These are phyloP conservation scores for Anadara kagoshimensis DNA, from an alignment of 1,140 invertebrate genomes.

Conservation along the genomic window DNA sequence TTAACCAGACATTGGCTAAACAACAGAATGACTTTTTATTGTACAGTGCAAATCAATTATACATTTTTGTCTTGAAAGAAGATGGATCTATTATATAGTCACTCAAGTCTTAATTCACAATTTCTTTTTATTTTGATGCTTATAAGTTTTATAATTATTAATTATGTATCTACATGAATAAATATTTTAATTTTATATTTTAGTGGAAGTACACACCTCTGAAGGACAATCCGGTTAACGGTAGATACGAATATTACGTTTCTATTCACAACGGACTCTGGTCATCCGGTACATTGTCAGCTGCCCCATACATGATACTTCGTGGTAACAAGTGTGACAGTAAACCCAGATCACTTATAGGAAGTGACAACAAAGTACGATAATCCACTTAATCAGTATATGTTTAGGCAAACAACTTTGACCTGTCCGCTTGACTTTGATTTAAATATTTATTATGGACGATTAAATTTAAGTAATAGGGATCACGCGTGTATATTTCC, in stretches of 20 bases:
- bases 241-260: not conserved
- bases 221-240: constrained; percentile 3
- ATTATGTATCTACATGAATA: too few relatives aligned
- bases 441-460: too few relatives aligned
- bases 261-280: constrained; percentile 10
- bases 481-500: too few relatives aligned
- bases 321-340: too few relatives aligned
- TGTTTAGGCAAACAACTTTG: too few relatives aligned
- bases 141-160: not conserved
- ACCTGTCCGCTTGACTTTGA: too few relatives aligned
- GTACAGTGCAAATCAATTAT: not conserved
- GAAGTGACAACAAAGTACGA: too few relatives aligned
- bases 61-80: not conserved
- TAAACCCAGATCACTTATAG: too few relatives aligned
- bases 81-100: not conserved
- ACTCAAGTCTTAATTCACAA: not conserved
- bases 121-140: not conserved
- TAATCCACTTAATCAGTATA: too few relatives aligned
- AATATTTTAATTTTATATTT: not conserved
- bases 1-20: not conserved
- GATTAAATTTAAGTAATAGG: too few relatives aligned
- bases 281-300: not conserved
- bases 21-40: not conserved
- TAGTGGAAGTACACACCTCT: constrained; percentile 10
- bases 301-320: constrained; percentile 7